phyloP scores from a whole-genome alignment of 1,140 invertebrate species.

The Steinernema khuongi region DNA sequence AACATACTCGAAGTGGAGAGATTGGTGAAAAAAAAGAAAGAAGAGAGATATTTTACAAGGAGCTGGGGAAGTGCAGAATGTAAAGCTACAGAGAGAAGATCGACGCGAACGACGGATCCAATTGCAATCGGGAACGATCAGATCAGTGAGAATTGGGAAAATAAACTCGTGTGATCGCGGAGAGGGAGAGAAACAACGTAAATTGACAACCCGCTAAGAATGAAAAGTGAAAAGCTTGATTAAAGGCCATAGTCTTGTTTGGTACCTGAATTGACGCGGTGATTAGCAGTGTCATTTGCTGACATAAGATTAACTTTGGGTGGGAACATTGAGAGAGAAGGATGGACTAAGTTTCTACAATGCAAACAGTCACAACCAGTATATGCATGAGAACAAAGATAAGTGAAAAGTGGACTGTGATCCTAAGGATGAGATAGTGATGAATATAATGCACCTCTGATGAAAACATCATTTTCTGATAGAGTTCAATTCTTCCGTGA shows the following conservation, averaged over 20 bases:
- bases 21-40: background rate
- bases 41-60: background rate
- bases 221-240: background rate
- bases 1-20: background rate
- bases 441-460: background rate
- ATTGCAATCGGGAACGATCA: background rate
- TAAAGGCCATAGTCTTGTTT: background rate
- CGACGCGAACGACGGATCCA: background rate
- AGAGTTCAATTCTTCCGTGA: background rate
- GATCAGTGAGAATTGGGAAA: background rate
- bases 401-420: no score
- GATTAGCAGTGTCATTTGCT: background rate
- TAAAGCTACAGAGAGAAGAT: background rate
- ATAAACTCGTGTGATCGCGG: background rate
- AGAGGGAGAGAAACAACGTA: conserved; percentile 4
- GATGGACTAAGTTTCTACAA: no score
- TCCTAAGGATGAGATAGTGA: background rate
- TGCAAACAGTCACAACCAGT: no score
- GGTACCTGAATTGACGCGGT: conserved; percentile 1
- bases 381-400: no score
- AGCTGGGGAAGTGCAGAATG: background rate
- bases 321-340: background rate
- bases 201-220: background rate
- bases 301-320: background rate
- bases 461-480: background rate